Evolutionary conservation across 2,888 invertebrate species (phyloP), one percentile per base, ranked within the genome.

Genomic region (Dryococelus australis): DNA sequence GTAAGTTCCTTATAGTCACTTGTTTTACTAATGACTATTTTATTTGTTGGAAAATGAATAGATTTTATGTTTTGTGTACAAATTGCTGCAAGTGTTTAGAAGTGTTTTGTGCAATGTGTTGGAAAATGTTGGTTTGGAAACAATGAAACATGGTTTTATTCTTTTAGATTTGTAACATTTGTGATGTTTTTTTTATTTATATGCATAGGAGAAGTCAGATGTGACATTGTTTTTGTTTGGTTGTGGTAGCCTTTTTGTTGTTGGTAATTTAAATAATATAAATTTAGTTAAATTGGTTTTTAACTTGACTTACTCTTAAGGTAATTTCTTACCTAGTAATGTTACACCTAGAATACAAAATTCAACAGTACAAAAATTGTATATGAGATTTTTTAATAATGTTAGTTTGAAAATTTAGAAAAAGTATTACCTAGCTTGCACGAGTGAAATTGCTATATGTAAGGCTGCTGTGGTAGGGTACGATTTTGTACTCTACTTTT

Each of bases 301-400:
- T n/a, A 65, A 20, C 16, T 9, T 65, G 65, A 65, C 13, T 0
- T 65, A 65, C 20, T 24, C n/a, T 16, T 65, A 65, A 65, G 65
- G 47, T 47, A 47, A 47, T 47, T 47, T 47, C 47, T 47, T 47
- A 47, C 47, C 47, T 47, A 47, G 16, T 47, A 47, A 16, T 47
- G 47, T 47, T 47, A 47, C 47, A 47, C 16, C n/a, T 65, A 65
- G 24, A 65, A 65, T 65, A n/a, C 65, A 24, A 65, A n/a, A 65
- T 65, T 65, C 65, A 65, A n/a, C n/a, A 65, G n/a, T 65, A 65
- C n/a, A 65, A 65, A 65, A 65, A 65, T 65, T 65, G 65, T n/a
- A 24, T 16, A 24, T 16, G n/a, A 24, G 8, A 8, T 16, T 65
- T 20, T 65, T 65, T 65, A 65, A 65, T 47, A 47, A 47, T 13